Base-by-base conservation (phyloP, 2,113 vertebrate species). In the Uropsilus gracilis region DNA sequence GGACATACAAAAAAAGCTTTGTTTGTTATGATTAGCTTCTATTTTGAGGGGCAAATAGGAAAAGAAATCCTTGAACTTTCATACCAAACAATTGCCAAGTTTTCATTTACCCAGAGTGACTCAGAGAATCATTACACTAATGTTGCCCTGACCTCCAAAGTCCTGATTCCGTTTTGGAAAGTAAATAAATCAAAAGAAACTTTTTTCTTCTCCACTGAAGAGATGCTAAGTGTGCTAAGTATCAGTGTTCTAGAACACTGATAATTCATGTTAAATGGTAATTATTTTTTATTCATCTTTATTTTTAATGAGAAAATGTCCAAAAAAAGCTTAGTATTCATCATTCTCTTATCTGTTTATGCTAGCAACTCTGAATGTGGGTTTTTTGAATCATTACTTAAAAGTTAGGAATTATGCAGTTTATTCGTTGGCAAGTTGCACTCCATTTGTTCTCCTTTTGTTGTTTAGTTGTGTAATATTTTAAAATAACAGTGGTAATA, bases 31-130 rank as follows among this genome's bases (percentile, higher is more conserved):
- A 94, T 61, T 78, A 91, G 57, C 44, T 94, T 95, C 82, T 90
- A 88, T 84, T 86, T 53, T 57, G 82, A 86, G 83, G 53, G 48
- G 76, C 48, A 95, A 90, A 72, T n/a, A 39, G 59, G 48, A 84
- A 91, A 86, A 83, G 48, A 92, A 73, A 81, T 94, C 88, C 82
- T 96, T 95, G 81, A 94, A 95, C 78, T 95, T 90, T 84, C 73
- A 55, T n/a, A 17, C 30, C 59, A 89, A 75, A 96, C 59, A 71
- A 61, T 68, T 83, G 78, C 71, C 91, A 89, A 63, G 59, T 76
- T 92, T 91, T 89, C 20, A 28, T 88, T 80, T 83, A 66, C 71
- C 63, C 9, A 3, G 24, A 85, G 78, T 50, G 28, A 92, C 78
- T 92, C 37, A 78, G 69, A 92, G 57, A 94, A 92, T 55, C 83